phyloP scores from a whole-genome alignment of 1,140 invertebrate genomes.

The Drosophila subpulchrella region DNA sequence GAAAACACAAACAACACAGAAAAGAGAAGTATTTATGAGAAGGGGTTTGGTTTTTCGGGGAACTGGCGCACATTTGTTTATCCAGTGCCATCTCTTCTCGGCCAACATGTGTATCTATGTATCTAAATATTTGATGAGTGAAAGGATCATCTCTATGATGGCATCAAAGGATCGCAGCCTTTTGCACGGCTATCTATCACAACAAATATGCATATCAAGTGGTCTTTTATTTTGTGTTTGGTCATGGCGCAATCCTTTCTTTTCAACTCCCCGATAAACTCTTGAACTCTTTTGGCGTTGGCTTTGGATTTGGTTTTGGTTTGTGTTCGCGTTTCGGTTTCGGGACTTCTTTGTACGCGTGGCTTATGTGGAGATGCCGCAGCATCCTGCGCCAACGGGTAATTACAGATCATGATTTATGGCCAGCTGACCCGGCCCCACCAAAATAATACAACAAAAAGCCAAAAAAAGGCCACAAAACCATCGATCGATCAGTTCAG shows the following conservation, averaged over 20 bases:
- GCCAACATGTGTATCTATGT: slow-evolving; percentile 33
- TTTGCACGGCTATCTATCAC: slow-evolving; percentile 59
- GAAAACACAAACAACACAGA: neutral
- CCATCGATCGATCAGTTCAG: slow-evolving; percentile 82
- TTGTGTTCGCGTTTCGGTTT: slow-evolving; percentile 3
- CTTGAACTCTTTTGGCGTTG: slow-evolving; percentile 53
- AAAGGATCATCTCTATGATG: slow-evolving; percentile 38
- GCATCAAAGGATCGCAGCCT: slow-evolving; percentile 16
- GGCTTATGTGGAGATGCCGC: slow-evolving; percentile 71
- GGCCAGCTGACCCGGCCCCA: slow-evolving; percentile 48
- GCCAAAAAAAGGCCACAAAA: slow-evolving; percentile 38
- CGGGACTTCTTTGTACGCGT: slow-evolving; percentile 54
- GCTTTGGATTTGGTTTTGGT: neutral
- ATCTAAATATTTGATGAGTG: slow-evolving; percentile 59
- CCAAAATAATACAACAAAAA: slow-evolving; percentile 8
- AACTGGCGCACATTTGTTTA: slow-evolving; percentile 55
- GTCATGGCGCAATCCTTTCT: slow-evolving; percentile 72
- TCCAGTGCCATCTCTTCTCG: slow-evolving; percentile 7
- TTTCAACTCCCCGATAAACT: slow-evolving; percentile 58
- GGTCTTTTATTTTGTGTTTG: slow-evolving; percentile 52
- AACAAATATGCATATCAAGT: slow-evolving; percentile 57
- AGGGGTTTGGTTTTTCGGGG: slow-evolving; percentile 47
- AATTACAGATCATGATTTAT: slow-evolving; percentile 83
- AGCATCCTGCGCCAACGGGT: slow-evolving; percentile 83
- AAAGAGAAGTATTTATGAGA: neutral